Conservation (phyloP, 2,797 vertebrate species). For the Nasua narica region DNA sequence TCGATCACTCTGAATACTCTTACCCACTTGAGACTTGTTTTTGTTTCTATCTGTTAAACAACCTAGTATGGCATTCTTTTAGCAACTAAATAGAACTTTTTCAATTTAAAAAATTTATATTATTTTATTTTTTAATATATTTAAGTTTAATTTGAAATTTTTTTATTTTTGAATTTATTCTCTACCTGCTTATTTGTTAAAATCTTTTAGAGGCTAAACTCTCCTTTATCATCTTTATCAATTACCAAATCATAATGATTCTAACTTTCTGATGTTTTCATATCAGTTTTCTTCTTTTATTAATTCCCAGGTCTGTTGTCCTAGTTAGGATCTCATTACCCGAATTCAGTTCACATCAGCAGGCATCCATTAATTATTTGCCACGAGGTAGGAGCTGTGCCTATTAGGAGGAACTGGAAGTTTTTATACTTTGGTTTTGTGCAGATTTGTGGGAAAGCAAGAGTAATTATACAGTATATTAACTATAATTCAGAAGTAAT, state of each 20-base stretch:
- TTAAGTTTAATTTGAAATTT: neutral
- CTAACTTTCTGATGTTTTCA: neutral
- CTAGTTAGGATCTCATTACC: neutral
- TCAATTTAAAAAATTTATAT: neutral
- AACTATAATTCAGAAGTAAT: neutral
- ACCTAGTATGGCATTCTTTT: neutral
- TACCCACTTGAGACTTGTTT: neutral
- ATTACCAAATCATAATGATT: neutral
- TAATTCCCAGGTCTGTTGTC: neutral
- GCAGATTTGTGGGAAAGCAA: neutral
- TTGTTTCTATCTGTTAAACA: neutral
- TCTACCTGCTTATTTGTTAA: neutral
- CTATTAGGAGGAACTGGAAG: neutral
- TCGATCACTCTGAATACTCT: neutral
- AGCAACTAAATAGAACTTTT: neutral
- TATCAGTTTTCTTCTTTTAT: neutral
- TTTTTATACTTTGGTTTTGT: neutral
- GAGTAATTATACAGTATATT: neutral
- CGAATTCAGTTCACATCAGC: neutral
- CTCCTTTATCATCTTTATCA: neutral
- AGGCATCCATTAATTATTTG: neutral
- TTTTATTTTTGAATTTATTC: neutral
- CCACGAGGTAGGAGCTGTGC: neutral
- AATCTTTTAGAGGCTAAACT: neutral
- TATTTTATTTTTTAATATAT: neutral